Base-by-base conservation (phyloP, 2,797 vertebrate genomes). In the Periophthalmus magnuspinnatus region DNA sequence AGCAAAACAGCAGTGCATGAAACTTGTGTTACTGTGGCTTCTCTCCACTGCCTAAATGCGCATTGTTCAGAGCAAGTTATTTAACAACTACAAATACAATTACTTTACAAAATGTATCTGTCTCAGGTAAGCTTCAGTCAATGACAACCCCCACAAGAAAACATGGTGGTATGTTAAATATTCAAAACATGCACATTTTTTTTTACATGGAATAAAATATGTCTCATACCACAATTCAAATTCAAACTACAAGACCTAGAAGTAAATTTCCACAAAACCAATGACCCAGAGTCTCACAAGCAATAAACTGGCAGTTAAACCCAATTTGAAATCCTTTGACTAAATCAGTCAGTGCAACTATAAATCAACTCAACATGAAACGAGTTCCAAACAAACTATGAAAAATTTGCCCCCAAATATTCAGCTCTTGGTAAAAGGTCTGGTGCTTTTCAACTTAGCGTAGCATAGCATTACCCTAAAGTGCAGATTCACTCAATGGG, bases 401-500 rank as follows among this genome's bases (percentile, higher is more conserved):
- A 48, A 47, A 28, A 28, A 47, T 24, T 28, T 45, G 6, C 21
- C 21, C 13, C 61, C 21, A 61, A 63, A 24, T 63, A 22, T 63
- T 45, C 38, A 22, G 14, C 22, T 28, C 11, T 24, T 64, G 22
- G 36, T 41, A 28, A 64, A 64, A 50, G 63, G 63, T 50, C 47
- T 65, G 62, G 41, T 64, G 62, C 28, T 28, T 48, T 48, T 50
- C 47, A 65, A 32, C 45, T n/a, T 32, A 33, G 63, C 24, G 24
- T 52, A 64, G 45, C 47, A 14, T 33, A 33, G 63, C 45, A 33
- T 65, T 50, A 65, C 45, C 67, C 52, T 47, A 82, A 85, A 76
- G 61, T 79, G 82, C 70, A 75, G 71, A 76, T 83, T 76, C 62
- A 55, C 74, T 85, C 73, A 68, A 60, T 14, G 52, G 70, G 69